Evolutionary conservation across 2,888 invertebrate species (phyloP), one percentile per base, ranked within the genome.

Genomic region (Amiota mariae): DNA sequence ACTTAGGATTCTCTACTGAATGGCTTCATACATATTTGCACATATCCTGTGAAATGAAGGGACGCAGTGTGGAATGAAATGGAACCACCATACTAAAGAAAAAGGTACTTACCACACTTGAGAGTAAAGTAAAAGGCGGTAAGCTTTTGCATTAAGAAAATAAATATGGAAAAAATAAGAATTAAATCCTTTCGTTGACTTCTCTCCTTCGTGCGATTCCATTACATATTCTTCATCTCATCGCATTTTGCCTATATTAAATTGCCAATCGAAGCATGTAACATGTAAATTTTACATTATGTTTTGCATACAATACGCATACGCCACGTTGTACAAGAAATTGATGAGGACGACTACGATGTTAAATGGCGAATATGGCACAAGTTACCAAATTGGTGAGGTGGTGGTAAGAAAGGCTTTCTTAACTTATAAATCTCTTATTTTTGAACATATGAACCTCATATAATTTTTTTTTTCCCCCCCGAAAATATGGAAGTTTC

Each of bases 251-350:
- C 59, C 46, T 47, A 54, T 83, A 83, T 85, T 85, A 85, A 84
- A 85, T 86, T 85, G 86, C 84, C 84, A 86, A 85, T 85, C 84
- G 86, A 85, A 82, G 84, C 85, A 84, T 86, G 85, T 85, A 85
- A 85, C 84, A 54, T 83, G 83, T 81, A 85, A 83, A 85, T 85
- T 85, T 68, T 83, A 81, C 85, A 85, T 85, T 85, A 84, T 85
- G 79, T 24, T 20, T 48, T 24, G 67, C 49, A 49, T 18, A 15
- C 15, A 66, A 59, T 20, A 48, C 66, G 20, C 48, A 54, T 15
- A 24, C 51, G 54, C 51, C 36, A 68, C 18, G 20, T 20, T 59
- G 2, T 11, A 57, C 57, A 57, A 57, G 15, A 13, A 57, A 57
- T 20, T 20, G 3, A 57, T 18, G 11, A 54, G 6, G 8, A 1